Conservation (phyloP, 2,888 invertebrate genomes). For the Agonopterix heracliana region DNA sequence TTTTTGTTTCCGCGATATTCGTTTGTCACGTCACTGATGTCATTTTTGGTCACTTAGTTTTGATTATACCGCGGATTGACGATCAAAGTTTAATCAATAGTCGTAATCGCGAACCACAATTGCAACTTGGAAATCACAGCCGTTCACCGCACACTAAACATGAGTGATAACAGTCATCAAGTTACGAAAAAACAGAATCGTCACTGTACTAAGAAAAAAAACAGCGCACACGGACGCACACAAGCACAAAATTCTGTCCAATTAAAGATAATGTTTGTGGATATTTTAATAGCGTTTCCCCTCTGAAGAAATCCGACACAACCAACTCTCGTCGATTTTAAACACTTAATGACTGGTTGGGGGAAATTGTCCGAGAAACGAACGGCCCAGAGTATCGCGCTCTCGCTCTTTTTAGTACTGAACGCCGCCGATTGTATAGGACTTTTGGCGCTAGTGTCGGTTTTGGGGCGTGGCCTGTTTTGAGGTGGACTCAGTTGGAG, state of each 20-base stretch:
- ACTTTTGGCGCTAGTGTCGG: conserved; percentile 48
- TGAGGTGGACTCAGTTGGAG: conserved; percentile 43
- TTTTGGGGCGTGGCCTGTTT: conserved; percentile 38
- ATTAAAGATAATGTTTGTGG: conserved; percentile 76
- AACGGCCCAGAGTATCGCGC: conserved; percentile 53
- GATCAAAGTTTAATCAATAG: conserved; percentile 20
- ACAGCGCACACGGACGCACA: conserved; percentile 56
- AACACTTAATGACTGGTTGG: conserved; percentile 77
- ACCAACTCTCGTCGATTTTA: conserved; percentile 75
- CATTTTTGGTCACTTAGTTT: conserved; percentile 47
- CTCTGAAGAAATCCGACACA: conserved; percentile 74
- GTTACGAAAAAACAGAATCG: conserved; percentile 65
- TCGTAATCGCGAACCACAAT: conserved; percentile 18
- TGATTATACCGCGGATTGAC: conserved; percentile 25
- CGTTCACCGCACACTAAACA: conserved; percentile 60
- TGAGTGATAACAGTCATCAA: conserved; percentile 69
- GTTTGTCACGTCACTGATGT: conserved; percentile 61
- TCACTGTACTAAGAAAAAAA: conserved; percentile 57
- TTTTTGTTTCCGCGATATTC: conserved; percentile 6
- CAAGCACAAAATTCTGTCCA: conserved; percentile 72
- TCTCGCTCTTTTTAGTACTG: conserved; percentile 65
- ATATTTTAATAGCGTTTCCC: conserved; percentile 75
- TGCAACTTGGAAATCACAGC: conserved; percentile 35
- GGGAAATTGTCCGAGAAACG: conserved; percentile 75
- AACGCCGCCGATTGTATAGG: conserved; percentile 56